Evolutionary conservation across 2,888 invertebrate species (phyloP), one percentile per base, ranked within the genome.

Genomic region (Chromoteleia sp.): DNA sequence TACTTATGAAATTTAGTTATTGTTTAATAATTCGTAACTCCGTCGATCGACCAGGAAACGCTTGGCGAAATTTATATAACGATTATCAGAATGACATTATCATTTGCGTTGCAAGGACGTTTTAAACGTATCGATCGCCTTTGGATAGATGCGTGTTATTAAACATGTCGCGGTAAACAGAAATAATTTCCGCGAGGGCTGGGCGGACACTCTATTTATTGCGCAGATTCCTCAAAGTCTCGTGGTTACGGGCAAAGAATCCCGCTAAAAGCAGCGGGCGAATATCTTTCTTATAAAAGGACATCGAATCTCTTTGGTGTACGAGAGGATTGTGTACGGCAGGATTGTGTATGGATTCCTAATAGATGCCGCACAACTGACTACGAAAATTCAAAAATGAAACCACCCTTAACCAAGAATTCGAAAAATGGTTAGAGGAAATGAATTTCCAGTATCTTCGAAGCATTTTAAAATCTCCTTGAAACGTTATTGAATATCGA

Each of bases 241-340:
- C 10, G 30, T 17, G 39, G 52, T 65, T 52, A 52, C 39, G 4
- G 29, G 65, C 39, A 19, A 65, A 52, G 65, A 52, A 65, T 52
- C 29, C 33, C 25, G 63, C 15, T 63, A 48, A 63, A 63, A 48
- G 63, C 50, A 25, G n/a, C 48, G 36, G 52, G 52, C 50, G 52
- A 52, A 67, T 67, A 67, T 67, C 52, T 52, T 36, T 36, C 14
- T 8, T 67, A 39, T 50, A 52, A 67, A 67, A 63, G 67, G 39
- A 52, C 50, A 25, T 61, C 12, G 30, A 39, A 29, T 52, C 52
- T 67, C 8, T n/a, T 39, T 1, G 52, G 41, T 67, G 21, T 52
- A 33, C 29, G 39, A 50, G 14, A 8, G 36, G 41, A 36, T 41
- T 41, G 25, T 33, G 39, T 39, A 52, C 14, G 67, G 29, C n/a